Evolutionary conservation across 2,888 invertebrate species (phyloP), one percentile per base, ranked within the genome.

Genomic region (Pegoplata infirma): DNA sequence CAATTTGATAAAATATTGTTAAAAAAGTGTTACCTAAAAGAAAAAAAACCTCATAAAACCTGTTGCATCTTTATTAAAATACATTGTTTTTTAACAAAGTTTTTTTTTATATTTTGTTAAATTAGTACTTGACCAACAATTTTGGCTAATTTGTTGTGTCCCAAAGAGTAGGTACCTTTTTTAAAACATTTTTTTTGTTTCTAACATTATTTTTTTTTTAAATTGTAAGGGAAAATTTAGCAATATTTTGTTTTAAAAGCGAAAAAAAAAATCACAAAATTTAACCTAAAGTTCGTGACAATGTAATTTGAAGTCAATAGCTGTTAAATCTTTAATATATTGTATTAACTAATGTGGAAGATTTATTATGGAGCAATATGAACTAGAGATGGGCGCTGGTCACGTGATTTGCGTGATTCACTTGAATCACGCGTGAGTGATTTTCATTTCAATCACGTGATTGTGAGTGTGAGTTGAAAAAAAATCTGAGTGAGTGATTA

Each of bases 241-340:
- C 23, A 67, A 72, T 23, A 25, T 61, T 53, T 58, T 40, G 19
- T 36, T 5, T n/a, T n/a, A n/a, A 12, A 7, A 36, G n/a, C n/a
- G 19, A 58, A n/a, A 58, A 19, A 40, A 16, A 56, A 46, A 47
- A 55, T 14, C 5, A 44, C 14, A 64, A 36, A 49, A 58, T 23
- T 25, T 7, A 3, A 58, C 23, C 14, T 23, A 40, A 61, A 67
- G 40, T 49, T 77, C 72, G 77, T 77, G 77, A 77, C 51, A 67
- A 56, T 68, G 55, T 67, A 55, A 72, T 67, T 77, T 67, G 25
- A 55, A 67, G 68, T 66, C 59, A 71, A 71, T 58, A 64, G 36
- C 64, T 47, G 28, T 69, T 63, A 47, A 55, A 73, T 63, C 51
- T 53, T 46, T 44, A 1, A 28, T n/a, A n/a, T n/a, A 46, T 7